Conservation (phyloP, 2,888 invertebrate genomes). For the Chloromyia formosa region DNA sequence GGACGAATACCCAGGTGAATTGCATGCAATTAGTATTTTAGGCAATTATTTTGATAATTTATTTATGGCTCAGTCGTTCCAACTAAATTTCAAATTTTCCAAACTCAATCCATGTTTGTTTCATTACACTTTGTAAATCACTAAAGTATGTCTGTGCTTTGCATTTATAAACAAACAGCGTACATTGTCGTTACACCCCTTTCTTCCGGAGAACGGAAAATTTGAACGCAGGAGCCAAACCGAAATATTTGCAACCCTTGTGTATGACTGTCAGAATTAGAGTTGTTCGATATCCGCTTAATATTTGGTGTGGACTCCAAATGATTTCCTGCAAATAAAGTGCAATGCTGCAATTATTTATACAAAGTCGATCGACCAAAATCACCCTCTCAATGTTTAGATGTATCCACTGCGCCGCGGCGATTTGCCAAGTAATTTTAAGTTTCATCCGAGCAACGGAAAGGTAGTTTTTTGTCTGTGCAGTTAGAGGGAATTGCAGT, state of each 20-base stretch:
- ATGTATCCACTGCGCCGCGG: too few species aligned
- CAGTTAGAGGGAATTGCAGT: too few species aligned
- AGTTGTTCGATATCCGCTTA: background rate
- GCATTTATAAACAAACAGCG: background rate
- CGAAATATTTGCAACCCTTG: too few species aligned
- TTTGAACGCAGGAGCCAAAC: too few species aligned
- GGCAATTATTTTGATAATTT: constrained; percentile 35
- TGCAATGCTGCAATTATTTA: constrained; percentile 25
- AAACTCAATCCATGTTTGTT: background rate
- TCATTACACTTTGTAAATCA: constrained; percentile 16
- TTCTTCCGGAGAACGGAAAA: too few species aligned
- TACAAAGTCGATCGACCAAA: constrained; percentile 15
- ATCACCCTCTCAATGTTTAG: background rate
- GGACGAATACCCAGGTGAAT: background rate
- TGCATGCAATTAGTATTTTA: background rate
- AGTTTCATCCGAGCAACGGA: too few species aligned
- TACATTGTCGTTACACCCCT: background rate
- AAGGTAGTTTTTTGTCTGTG: too few species aligned
- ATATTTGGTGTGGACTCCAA: constrained; percentile 15
- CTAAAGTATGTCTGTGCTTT: background rate
- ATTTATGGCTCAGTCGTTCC: constrained; percentile 22
- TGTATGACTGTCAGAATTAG: too few species aligned
- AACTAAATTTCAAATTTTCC: constrained; percentile 33
- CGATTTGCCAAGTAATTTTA: too few species aligned
- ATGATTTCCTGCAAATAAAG: constrained; percentile 35